Conservation (phyloP, 23 tunicate genomes). For the Phallusia fumigata region DNA sequence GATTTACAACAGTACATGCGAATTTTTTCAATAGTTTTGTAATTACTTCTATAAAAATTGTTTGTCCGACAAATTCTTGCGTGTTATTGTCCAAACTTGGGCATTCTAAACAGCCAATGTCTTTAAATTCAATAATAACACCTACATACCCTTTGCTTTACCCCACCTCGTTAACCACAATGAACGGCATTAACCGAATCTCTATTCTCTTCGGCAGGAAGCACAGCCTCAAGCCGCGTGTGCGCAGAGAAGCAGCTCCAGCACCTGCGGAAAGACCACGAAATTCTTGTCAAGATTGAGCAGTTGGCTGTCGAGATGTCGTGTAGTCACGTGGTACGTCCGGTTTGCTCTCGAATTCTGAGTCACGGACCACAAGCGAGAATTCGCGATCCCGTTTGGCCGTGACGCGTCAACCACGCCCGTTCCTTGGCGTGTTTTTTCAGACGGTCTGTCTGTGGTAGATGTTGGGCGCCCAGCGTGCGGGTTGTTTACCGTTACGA, state of each 20-base stretch:
- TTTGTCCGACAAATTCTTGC: no score
- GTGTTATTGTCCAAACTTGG: no score
- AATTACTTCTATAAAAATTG: no score
- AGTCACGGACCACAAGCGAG: neutral
- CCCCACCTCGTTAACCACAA: neutral
- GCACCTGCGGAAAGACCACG: conserved; percentile 35
- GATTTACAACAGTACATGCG: no score
- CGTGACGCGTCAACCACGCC: neutral
- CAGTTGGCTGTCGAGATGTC: conserved; percentile 24
- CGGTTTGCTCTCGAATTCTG: neutral
- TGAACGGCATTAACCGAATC: no score
- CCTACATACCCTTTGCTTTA: no score
- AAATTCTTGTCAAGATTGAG: conserved; percentile 36
- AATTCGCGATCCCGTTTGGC: neutral
- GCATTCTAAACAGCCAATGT: no score
- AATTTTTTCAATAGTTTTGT: no score
- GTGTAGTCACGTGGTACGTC: conserved; percentile 40
- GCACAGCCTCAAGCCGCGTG: conserved; percentile 18
- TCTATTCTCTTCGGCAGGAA: conserved; percentile 13
- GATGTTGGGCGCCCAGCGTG: no score
- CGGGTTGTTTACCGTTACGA: no score
- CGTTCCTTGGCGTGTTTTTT: neutral
- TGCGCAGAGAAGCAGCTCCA: conserved; percentile 47
- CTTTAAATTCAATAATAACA: no score
- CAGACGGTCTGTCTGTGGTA: conserved; percentile 3